Evolutionary conservation across 2,797 vertebrate species (phyloP).

Genomic region (Micrastur ruficollis): DNA sequence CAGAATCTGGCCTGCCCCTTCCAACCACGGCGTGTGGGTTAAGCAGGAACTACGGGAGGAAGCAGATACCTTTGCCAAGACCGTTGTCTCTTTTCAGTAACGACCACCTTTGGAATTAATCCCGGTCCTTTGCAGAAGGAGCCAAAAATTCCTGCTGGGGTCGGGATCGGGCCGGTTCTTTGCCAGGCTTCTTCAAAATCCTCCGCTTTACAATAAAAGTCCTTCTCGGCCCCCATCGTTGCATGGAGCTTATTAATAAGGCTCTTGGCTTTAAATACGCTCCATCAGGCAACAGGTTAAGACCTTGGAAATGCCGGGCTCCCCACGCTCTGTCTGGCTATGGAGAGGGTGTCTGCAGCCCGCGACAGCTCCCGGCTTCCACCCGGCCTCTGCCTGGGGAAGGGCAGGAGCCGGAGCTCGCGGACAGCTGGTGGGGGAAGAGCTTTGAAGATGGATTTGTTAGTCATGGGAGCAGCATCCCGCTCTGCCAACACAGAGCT

Average conservation of each 20-base stretch:
- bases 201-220: not conserved
- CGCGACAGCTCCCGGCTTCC: not conserved
- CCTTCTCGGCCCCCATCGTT: accelerated
- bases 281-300: not conserved
- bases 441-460: not conserved
- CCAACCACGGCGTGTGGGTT: not conserved
- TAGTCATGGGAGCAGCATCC: not conserved
- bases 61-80: not conserved
- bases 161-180: not conserved
- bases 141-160: not conserved
- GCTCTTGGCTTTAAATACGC: not conserved
- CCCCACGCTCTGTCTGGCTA: not conserved
- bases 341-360: not conserved
- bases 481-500: accelerated
- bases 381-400: not conserved
- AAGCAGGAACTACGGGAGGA: not conserved
- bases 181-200: not conserved
- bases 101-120: not conserved
- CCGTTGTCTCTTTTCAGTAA: not conserved
- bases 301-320: not conserved
- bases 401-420: not conserved
- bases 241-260: not conserved
- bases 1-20: not conserved
- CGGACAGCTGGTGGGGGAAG: not conserved
- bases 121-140: not conserved